Base-by-base conservation (phyloP, 2,113 vertebrate genomes). In the Corythornis madagascariensis region DNA sequence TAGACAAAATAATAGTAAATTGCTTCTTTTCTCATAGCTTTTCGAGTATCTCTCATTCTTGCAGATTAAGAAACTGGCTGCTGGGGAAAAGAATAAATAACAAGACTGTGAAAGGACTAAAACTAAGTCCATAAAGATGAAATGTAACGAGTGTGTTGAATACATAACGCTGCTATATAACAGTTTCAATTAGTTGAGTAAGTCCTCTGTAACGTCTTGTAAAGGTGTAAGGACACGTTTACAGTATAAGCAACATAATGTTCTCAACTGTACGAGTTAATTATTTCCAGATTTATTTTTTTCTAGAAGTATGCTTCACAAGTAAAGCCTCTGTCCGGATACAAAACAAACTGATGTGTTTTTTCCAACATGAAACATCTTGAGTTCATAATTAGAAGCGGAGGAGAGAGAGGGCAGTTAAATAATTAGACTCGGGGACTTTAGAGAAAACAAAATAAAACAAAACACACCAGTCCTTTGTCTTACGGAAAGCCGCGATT, bases 181-280 rank as follows among this genome's bases (percentile, higher is more conserved):
- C 81, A 93, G 93, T 93, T 90, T 83, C 85, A 73, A 94, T 86
- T 92, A 93, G 93, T 94, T 95, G 95, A 94, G 87, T 71, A 74
- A 90, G 74, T 83, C 94, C 93, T 89, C 92, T 89, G 82, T 83
- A 95, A 88, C 86, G 93, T 96, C 96, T 97, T 93, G 66, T 97
- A 97, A 98, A 97, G 96, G 97, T 96, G 94, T 92, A 97, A 74
- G 38, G 92, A 96, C 85, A 95, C 78, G 25, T 96, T 97, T 97
- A 96, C 97, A 97, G 96, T 97, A 97, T 96, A 96, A 94, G 95
- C 72, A 88, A 96, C 94, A 95, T 96, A 95, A 96, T 94, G 96
- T 97, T 97, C 96, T 97, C 93, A 96, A 96, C 96, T 96, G 97
- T 93, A 97, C 88, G 76, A 94, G 96, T 79, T 98, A 98, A 98